Base-by-base conservation (phyloP, 2,113 vertebrate genomes). In the Sterrhoptilus dennistouni region DNA sequence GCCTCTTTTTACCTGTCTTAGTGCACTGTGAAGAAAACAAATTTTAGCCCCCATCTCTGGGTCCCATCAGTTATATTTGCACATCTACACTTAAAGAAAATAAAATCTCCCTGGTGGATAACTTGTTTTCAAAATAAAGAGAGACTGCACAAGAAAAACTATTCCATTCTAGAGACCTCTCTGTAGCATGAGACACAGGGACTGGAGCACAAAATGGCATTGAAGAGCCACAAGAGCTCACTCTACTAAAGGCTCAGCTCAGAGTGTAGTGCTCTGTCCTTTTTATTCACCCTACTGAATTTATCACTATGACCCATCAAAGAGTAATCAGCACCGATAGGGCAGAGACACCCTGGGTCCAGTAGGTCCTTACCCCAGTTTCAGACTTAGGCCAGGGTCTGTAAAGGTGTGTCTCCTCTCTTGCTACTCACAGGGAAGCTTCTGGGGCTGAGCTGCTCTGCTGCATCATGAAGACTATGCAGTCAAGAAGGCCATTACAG, bases 321-420 rank as follows among this genome's bases (percentile, higher is more conserved):
- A 52, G 27, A 80, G 45, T 35, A 80, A 57, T 56, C 29, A 33
- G 38, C 45, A 65, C 8, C 14, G 12, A 38, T 3, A 69, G 61
- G 66, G 84, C 71, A 95, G 76, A 81, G 71, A 20, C 12, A 10
- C 11, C 20, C 21, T 72, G 29, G 47, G 31, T 93, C 82, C 45
- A 16, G 63, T 2, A 74, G 45, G 77, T 72, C 45, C 79, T 82
- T 53, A 83, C 60, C 60, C 33, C 29, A 31, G 0, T 1, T 72
- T 31, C 74, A 42, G 0, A 0, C n/a, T 31, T 53, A 27, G 77
- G n/a, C 18, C 5, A 1, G 53, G 42, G 35, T 80, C 52, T 72
- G 61, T 38, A 52, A 78, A 59, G 27, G 24, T 80, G 25, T 31
- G 33, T 59, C 45, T 78, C 29, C 47, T 68, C 40, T 84, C 47